These are phyloP conservation scores for Hoplodrina blanda DNA, from an alignment of 2,888 invertebrate genomes.

Conservation along the genomic window DNA sequence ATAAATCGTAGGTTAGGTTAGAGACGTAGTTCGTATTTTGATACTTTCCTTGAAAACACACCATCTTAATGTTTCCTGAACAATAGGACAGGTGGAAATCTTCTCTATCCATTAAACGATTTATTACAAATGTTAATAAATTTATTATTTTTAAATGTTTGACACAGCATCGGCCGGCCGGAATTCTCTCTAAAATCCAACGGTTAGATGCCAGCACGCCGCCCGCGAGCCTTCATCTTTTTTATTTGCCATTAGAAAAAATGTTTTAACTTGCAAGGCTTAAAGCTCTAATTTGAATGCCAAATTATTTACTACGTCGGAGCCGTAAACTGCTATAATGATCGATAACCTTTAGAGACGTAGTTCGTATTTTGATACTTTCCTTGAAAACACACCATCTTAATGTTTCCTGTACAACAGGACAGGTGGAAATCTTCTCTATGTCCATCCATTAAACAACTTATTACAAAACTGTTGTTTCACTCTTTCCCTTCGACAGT, in stretches of 20 bases:
- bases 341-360: too few species aligned
- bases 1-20: too few species aligned
- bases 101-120: slow-evolving; percentile 34
- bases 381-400: neutral
- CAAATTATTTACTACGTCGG: too few species aligned
- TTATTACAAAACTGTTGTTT: slow-evolving; percentile 42
- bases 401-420: neutral
- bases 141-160: slow-evolving; percentile 41
- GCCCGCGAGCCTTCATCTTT: too few species aligned
- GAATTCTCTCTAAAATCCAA: too few species aligned
- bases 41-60: neutral
- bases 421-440: slow-evolving; percentile 41
- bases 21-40: neutral
- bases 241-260: too few species aligned
- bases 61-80: neutral
- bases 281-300: too few species aligned
- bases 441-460: slow-evolving; percentile 29
- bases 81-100: slow-evolving; percentile 32
- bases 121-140: slow-evolving; percentile 40
- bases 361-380: neutral
- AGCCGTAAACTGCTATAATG: too few species aligned
- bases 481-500: slow-evolving; percentile 21
- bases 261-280: too few species aligned
- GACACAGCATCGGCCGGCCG: too few species aligned
- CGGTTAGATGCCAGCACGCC: too few species aligned